phyloP scores from a whole-genome alignment of 1,140 invertebrate genomes.

The Drosophila repleta region DNA sequence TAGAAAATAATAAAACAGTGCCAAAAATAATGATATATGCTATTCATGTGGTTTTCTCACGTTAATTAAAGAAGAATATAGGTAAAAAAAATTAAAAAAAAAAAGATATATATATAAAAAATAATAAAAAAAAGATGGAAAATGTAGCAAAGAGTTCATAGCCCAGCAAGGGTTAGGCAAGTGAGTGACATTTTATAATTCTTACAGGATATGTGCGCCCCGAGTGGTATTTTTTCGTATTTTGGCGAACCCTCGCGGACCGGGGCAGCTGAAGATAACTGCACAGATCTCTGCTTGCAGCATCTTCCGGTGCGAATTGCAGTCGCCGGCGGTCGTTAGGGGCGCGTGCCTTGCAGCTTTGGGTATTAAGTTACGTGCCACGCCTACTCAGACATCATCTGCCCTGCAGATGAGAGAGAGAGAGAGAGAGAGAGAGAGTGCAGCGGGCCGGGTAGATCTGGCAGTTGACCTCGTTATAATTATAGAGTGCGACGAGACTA shows the following conservation, averaged over 20 bases:
- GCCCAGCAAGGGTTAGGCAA: slow-evolving; percentile 31
- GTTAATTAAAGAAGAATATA: slow-evolving; percentile 56
- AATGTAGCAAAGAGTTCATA: background rate
- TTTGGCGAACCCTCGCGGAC: background rate
- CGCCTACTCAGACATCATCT: slow-evolving; percentile 33
- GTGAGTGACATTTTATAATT: slow-evolving; percentile 45
- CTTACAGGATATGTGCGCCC: background rate
- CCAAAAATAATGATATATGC: slow-evolving; percentile 9
- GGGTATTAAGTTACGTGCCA: slow-evolving; percentile 68
- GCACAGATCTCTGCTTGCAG: background rate
- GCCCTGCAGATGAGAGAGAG: too few species aligned
- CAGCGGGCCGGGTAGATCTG: slow-evolving; percentile 25
- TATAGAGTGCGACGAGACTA: slow-evolving; percentile 65
- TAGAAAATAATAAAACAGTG: slow-evolving; percentile 5
- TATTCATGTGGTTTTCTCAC: slow-evolving; percentile 57
- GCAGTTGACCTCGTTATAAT: slow-evolving; percentile 75
- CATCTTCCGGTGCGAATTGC: slow-evolving; percentile 70
- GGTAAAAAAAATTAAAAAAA: slow-evolving; percentile 6
- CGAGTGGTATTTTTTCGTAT: background rate
- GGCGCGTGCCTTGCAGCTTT: slow-evolving; percentile 75
- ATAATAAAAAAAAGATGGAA: background rate
- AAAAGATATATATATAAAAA: too few species aligned
- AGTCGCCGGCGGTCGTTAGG: slow-evolving; percentile 34
- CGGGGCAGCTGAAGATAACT: slow-evolving; percentile 36
- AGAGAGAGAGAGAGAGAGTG: too few species aligned